Base-by-base conservation (phyloP, 2,113 vertebrate species). In the Leptocoma aspasia region DNA sequence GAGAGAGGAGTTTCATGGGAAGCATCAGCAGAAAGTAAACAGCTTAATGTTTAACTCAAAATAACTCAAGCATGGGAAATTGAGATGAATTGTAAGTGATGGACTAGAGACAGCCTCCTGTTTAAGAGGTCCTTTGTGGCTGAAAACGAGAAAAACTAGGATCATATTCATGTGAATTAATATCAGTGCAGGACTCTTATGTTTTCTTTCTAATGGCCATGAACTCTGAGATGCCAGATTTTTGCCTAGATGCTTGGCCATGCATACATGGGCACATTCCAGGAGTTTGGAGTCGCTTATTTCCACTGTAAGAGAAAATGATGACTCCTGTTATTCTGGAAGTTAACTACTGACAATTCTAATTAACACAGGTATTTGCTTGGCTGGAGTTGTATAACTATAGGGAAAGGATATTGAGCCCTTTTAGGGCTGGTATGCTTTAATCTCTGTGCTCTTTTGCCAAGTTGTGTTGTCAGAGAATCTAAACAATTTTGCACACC, bases 221-320 rank as follows among this genome's bases (percentile, higher is more conserved):
- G 35, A 75, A 17, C 33, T 52, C 9, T 39, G 41, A 44, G 44
- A 7, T 80, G 54, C 19, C 44, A 49, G 15, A 41, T 45, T 77
- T 88, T 77, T 86, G 27, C 63, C 11, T 23, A 4, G 31, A 9
- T 23, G 8, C 41, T 47, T 82, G 49, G 18, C 16, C 21, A 4
- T 24, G 50, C 0, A 0, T 37, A 4, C 2, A 1, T 75, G 60
- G 37, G 19, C n/a, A 10, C 31, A 24, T 50, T 45, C n/a, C 20
- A 54, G 73, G 53, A 59, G 28, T 63, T 41, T 31, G 31, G 45
- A 78, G 15, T 47, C 78, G 18, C 56, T 75, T 65, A 30, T 84
- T 90, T 70, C 31, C 15, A 6, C 35, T 66, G 0, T 20, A n/a
- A 82, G 28, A 42, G 56, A 73, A 81, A 50, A 42, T 22, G 11